Percentiles rank a stretch among this genome's conserved stretches.
Evolutionary conservation across 2,113 vertebrate genomes (phyloP).

Genomic region (Perccottus glenii): DNA sequence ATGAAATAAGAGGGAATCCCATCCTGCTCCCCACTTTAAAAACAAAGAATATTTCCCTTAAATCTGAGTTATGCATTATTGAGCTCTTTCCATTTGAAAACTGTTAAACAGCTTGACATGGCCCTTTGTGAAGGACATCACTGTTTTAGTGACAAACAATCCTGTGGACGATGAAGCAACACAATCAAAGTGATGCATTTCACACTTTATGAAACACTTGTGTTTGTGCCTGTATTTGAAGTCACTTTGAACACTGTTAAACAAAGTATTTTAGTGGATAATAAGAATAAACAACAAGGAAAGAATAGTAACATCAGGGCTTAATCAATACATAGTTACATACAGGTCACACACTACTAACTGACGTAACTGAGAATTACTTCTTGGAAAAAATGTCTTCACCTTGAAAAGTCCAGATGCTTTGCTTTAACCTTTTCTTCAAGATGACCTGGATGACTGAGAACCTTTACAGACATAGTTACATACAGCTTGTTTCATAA

Average conservation of each 20-base stretch:
- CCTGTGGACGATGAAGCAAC: constrained; percentile 24
- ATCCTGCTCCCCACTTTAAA: not conserved
- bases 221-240: not conserved
- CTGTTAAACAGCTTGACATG: constrained; percentile 36
- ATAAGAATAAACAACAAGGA: not conserved
- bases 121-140: constrained; percentile 8
- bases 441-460: too few relatives aligned
- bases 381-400: too few relatives aligned
- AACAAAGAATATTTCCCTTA: not conserved
- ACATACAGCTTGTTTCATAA: too few relatives aligned
- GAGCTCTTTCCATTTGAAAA: constrained; percentile 13
- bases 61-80: not conserved
- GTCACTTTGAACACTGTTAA: not conserved
- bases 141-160: constrained; percentile 13
- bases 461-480: too few relatives aligned
- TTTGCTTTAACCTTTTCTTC: too few relatives aligned
- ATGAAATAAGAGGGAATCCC: too few relatives aligned
- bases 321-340: not conserved
- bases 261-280: not conserved
- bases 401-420: too few relatives aligned
- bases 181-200: constrained; percentile 51
- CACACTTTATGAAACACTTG: constrained; percentile 38
- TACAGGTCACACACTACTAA: too few relatives aligned
- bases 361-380: too few relatives aligned
- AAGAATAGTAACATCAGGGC: not conserved